Evolutionary conservation across 2,888 invertebrate genomes (phyloP).

Genomic region (Tiphia femorata): DNA sequence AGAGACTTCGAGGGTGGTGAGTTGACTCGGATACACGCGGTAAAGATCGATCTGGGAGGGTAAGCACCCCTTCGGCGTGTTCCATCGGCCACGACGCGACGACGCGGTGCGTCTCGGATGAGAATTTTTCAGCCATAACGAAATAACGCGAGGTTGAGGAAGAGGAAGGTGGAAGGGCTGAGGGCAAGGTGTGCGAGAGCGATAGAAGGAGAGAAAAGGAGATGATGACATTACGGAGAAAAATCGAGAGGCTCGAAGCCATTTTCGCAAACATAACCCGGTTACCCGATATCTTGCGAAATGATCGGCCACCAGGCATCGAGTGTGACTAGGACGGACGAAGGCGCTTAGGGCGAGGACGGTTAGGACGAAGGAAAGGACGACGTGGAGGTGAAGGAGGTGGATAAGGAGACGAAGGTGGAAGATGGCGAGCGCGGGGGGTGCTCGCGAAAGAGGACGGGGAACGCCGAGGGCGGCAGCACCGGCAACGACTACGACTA

Average conservation of each 20-base stretch:
- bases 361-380: slow-evolving; percentile 19
- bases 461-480: too few relatives aligned
- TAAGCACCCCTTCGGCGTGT: too few relatives aligned
- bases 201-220: not conserved
- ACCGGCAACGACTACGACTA: slow-evolving; percentile 19
- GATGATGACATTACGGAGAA: slow-evolving; percentile 38
- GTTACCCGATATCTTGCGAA: slow-evolving; percentile 58
- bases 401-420: slow-evolving; percentile 12
- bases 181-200: slow-evolving; percentile 2
- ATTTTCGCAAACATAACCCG: slow-evolving; percentile 60
- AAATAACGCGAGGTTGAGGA: too few relatives aligned
- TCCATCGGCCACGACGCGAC: too few relatives aligned
- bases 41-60: too few relatives aligned
- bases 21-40: too few relatives aligned
- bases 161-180: not conserved
- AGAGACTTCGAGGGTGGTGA: too few relatives aligned
- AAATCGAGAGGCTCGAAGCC: slow-evolving; percentile 48
- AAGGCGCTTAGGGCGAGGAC: too few relatives aligned
- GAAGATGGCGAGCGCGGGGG: slow-evolving; percentile 41
- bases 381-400: not conserved
- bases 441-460: too few relatives aligned
- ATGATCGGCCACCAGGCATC: slow-evolving; percentile 55
- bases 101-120: too few relatives aligned
- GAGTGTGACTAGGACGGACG: slow-evolving; percentile 24
- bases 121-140: too few relatives aligned